Base-by-base conservation (phyloP, 2,888 invertebrate species). In the Boloria euphrosyne region DNA sequence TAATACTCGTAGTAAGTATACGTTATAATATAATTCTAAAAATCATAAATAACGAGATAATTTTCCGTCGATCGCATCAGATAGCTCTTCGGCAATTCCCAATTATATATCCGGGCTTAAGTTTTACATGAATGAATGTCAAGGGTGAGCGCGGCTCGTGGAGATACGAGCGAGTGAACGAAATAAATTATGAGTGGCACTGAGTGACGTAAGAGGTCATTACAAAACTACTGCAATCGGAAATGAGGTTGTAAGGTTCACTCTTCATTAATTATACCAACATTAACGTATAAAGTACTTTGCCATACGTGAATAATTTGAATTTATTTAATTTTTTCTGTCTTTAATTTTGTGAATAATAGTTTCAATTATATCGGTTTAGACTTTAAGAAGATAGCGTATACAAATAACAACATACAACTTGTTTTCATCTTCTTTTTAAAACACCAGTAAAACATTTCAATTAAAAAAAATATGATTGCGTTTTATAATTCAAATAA, bases 71-170 rank as follows among this genome's bases (percentile, higher is more conserved):
- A 57, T 57, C 17, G 52, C 63, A 54, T 49, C 46, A 43, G 55
- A 57, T 44, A 57, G 31, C 58, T 52, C 51, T 58, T 38, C 47
- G 47, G 46, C 38, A 59, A 60, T 54, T 43, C 44, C 51, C 52
- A 61, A 54, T 60, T 65, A 65, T 60, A 54, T 49, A 65, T 65
- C 53, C 54, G 60, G 31, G 54, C 53, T 38, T 18, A 53, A 52
- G 50, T 57, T 50, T 47, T 44, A 63, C 58, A 58, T 64, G 58
- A 70, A 70, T 68, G 70, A 73, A 71, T 68, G 72, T 70, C 73
- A 70, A 71, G 72, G 69, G 69, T 70, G 72, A 68, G 59, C 57
- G 53, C 62, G 38, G 60, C 65, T 61, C 31, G 31, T 70, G 61
- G 53, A 53, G 59, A 62, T 65, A 53, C 46, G 69, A 60, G 53